phyloP scores from a whole-genome alignment of 2,797 vertebrate species.

The Ara ararauna region DNA sequence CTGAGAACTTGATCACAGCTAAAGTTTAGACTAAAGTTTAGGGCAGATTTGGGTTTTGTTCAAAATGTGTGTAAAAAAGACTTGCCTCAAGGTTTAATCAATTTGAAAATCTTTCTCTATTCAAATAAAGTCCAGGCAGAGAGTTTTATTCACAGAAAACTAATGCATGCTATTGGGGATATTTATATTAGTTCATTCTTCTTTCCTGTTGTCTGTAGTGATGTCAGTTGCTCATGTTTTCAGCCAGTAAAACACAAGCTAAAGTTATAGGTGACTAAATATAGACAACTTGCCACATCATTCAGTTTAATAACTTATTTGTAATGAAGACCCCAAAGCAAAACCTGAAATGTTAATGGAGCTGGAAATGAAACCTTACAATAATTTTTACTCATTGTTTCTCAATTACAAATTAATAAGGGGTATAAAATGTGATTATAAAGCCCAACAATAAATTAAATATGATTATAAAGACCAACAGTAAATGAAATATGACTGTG shows the following conservation, averaged over 20 bases:
- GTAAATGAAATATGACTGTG: neutral
- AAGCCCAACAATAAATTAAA: slow-evolving; percentile 18
- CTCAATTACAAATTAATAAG: slow-evolving; percentile 35
- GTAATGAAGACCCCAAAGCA: slow-evolving; percentile 56
- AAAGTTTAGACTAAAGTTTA: neutral
- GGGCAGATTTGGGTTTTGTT: neutral
- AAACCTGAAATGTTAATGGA: slow-evolving; percentile 63
- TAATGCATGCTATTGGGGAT: neutral
- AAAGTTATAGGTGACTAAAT: slow-evolving; percentile 62
- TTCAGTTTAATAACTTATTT: slow-evolving; percentile 57
- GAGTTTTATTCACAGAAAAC: slow-evolving; percentile 10
- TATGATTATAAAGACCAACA: neutral
- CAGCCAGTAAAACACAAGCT: slow-evolving; percentile 35
- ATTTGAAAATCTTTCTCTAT: neutral
- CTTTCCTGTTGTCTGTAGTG: slow-evolving; percentile 3
- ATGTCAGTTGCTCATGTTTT: slow-evolving; percentile 40
- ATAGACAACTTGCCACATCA: slow-evolving; percentile 40
- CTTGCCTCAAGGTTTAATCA: neutral
- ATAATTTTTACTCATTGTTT: slow-evolving; percentile 21
- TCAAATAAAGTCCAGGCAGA: neutral
- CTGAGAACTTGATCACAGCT: neutral
- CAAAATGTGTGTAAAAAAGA: neutral
- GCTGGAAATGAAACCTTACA: slow-evolving; percentile 54
- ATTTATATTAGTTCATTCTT: slow-evolving; percentile 48
- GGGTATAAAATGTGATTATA: slow-evolving; percentile 11